Evolutionary conservation across 2,888 invertebrate genomes (phyloP), one percentile per base, ranked within the genome.

Genomic region (Crossocerus cetratus): DNA sequence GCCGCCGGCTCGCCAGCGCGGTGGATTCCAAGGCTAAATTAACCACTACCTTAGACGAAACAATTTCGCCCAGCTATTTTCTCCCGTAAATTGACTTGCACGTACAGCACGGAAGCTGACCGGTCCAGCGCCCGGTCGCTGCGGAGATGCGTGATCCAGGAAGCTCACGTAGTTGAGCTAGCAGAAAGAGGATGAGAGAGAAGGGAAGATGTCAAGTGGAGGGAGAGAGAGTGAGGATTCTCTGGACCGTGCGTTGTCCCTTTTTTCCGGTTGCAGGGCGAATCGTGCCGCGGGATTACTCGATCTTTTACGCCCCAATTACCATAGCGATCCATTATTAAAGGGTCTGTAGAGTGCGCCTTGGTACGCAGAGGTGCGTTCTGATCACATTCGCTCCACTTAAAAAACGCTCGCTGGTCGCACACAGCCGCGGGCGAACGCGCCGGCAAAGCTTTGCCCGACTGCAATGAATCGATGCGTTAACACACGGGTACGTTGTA

Each of bases 281-380:
- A 83, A 79, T 72, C 79, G 77, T 77, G 73, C 58, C 65, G 74
- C 69, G 49, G 82, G 81, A 86, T 85, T 86, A 81, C 83, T 82
- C 80, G 83, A 86, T 86, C 85, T 81, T 84, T 86, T 84, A 84
- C 85, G 82, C 85, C 86, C 83, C 85, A 84, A 86, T 86, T 86
- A 87, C 85, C 82, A 84, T 86, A 80, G 84, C 85, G 69, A 74
- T 72, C 69, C 77, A 82, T 84, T 85, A 85, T 85, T 82, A 83
- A 83, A 81, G 76, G 32, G 8, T 32, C 32, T 11, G 32, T 32
- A 4, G 32, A 32, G 8, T 32, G 11, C 32, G 32, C 32, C 32
- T 32, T 32, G 1, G 8, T 5, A 32, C 32, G 32, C 11, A 1
- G 32, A 2, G 4, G 32, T 32, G 11, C 32, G 32, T 32, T 32